phyloP scores from a whole-genome alignment of 2,113 vertebrate species.

The Platichthys flesus region DNA sequence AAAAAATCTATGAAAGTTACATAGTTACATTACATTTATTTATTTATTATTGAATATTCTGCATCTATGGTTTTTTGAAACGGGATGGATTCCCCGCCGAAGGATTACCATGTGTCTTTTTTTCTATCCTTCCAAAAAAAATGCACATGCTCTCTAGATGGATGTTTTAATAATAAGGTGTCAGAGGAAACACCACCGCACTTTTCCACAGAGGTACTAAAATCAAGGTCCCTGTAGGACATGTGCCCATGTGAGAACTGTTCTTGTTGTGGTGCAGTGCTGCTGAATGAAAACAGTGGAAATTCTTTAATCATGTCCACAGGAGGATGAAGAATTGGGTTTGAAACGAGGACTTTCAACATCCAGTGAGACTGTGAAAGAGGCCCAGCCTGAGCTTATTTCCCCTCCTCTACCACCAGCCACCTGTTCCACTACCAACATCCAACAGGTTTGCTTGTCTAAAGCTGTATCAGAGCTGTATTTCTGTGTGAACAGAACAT shows the following conservation, averaged over 20 bases:
- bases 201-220: too few species aligned
- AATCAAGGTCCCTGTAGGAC: too few species aligned
- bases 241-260: too few species aligned
- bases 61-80: background rate
- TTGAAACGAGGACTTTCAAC: background rate
- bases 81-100: too few species aligned
- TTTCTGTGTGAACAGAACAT: too few species aligned
- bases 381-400: slow-evolving; percentile 16
- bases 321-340: slow-evolving; percentile 27
- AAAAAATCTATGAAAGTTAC: slow-evolving; percentile 7
- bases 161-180: too few species aligned
- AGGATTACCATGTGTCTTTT: too few species aligned
- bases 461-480: too few species aligned
- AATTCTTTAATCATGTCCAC: slow-evolving; percentile 12
- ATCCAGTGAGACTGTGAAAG: slow-evolving; percentile 12
- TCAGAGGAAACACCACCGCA: too few species aligned
- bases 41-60: slow-evolving; percentile 10
- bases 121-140: too few species aligned
- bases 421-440: slow-evolving; percentile 5
- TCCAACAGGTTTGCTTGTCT: slow-evolving; percentile 35
- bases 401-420: slow-evolving; percentile 10
- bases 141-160: too few species aligned
- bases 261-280: background rate
- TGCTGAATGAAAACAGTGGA: slow-evolving; percentile 13
- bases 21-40: background rate